Evolutionary conservation across 1,140 invertebrate species (phyloP).

Genomic region (Batillaria attramentaria): DNA sequence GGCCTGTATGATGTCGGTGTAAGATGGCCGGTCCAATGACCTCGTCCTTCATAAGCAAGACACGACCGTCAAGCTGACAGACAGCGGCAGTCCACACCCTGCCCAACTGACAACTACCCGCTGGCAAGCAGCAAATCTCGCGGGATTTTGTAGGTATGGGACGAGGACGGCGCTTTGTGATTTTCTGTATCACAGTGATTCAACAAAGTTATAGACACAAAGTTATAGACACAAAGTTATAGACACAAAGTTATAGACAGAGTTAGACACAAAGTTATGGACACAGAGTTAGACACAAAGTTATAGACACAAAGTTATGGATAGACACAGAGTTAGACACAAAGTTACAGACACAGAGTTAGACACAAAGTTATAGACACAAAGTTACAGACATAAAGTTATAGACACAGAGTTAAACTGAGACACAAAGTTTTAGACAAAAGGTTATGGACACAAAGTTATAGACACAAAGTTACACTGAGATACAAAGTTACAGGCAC

Average conservation of each 20-base stretch:
- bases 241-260: not conserved
- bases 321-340: not conserved
- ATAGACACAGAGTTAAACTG: not conserved
- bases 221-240: not conserved
- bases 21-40: too few relatives aligned
- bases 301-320: not conserved
- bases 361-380: conserved; percentile 13
- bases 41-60: too few relatives aligned
- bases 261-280: not conserved
- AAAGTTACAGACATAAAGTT: not conserved
- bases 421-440: not conserved
- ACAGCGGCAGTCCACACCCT: too few relatives aligned
- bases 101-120: too few relatives aligned
- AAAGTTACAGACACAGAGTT: not conserved
- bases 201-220: conserved; percentile 10
- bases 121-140: too few relatives aligned
- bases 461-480: not conserved
- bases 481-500: not conserved
- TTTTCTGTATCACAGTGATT: too few relatives aligned
- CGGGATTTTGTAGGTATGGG: too few relatives aligned
- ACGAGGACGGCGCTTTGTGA: too few relatives aligned
- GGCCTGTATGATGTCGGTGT: too few relatives aligned
- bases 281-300: conserved; percentile 11
- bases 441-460: not conserved
- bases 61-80: too few relatives aligned